Conservation (phyloP, 2,888 invertebrate species). For the Macrophya annulata region DNA sequence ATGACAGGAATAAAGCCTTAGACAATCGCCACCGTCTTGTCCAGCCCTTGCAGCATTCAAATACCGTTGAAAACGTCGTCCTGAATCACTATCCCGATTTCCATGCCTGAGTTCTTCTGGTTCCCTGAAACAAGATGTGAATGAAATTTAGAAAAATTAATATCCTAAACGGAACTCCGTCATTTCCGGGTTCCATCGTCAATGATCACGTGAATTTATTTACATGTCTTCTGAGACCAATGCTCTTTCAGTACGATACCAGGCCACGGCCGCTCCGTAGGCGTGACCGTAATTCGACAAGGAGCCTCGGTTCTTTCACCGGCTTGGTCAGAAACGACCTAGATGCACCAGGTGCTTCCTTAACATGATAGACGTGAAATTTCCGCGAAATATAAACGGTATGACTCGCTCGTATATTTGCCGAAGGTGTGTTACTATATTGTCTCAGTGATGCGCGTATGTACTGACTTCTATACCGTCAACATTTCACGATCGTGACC, state of each 20-base stretch:
- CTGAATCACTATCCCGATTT: constrained; percentile 85
- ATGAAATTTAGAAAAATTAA: not conserved
- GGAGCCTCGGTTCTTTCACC: constrained; percentile 39
- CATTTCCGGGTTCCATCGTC: not conserved
- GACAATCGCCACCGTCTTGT: constrained; percentile 90
- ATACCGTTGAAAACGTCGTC: constrained; percentile 88
- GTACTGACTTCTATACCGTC: not conserved
- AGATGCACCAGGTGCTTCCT: constrained; percentile 29
- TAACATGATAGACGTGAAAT: constrained; percentile 8
- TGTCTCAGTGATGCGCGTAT: not conserved
- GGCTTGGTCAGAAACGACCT: constrained; percentile 46
- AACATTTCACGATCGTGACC: constrained; percentile 44
- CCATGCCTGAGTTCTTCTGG: constrained; percentile 88
- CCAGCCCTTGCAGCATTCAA: constrained; percentile 92
- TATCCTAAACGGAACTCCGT: not conserved
- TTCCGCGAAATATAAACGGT: constrained; percentile 33
- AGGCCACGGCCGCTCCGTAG: constrained; percentile 29
- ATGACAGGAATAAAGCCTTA: constrained; percentile 86
- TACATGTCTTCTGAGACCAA: not conserved
- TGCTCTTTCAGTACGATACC: constrained; percentile 8
- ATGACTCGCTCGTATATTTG: constrained; percentile 1
- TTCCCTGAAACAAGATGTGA: constrained; percentile 83
- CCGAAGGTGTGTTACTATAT: constrained; percentile 6
- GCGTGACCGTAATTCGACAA: constrained; percentile 55
- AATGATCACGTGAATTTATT: not conserved